Evolutionary conservation across 2,888 invertebrate species (phyloP).

Genomic region (Apotomis turbidana): DNA sequence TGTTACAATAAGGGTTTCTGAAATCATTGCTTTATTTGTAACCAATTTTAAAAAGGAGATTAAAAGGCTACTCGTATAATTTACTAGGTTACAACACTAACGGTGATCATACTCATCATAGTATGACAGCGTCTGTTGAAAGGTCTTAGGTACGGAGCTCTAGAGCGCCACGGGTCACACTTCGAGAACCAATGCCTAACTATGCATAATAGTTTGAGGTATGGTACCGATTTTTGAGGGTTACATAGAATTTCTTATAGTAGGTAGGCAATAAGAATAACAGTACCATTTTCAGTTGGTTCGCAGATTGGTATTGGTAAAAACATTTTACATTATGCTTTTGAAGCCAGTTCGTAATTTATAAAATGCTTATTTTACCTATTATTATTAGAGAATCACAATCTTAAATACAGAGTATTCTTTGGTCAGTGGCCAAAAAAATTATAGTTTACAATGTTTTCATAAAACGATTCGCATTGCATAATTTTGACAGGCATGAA

Average conservation of each 20-base stretch:
- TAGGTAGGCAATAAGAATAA: background rate
- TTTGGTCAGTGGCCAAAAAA: conserved; percentile 30
- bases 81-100: too few species aligned
- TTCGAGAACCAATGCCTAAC: too few species aligned
- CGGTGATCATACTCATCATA: too few species aligned
- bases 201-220: too few species aligned
- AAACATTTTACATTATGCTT: background rate
- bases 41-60: too few species aligned
- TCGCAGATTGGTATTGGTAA: background rate
- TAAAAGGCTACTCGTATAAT: too few species aligned
- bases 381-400: conserved; percentile 52
- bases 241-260: background rate
- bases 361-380: conserved; percentile 36
- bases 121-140: too few species aligned
- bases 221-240: too few species aligned
- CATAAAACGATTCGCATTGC: background rate
- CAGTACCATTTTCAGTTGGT: background rate
- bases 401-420: conserved; percentile 44
- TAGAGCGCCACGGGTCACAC: too few species aligned
- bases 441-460: background rate
- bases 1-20: too few species aligned
- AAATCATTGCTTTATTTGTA: too few species aligned
- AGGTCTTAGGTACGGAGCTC: too few species aligned
- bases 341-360: background rate
- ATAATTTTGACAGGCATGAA: background rate